Evolutionary conservation across 2,113 vertebrate genomes (phyloP).

Genomic region (Lichenostomus cassidix): DNA sequence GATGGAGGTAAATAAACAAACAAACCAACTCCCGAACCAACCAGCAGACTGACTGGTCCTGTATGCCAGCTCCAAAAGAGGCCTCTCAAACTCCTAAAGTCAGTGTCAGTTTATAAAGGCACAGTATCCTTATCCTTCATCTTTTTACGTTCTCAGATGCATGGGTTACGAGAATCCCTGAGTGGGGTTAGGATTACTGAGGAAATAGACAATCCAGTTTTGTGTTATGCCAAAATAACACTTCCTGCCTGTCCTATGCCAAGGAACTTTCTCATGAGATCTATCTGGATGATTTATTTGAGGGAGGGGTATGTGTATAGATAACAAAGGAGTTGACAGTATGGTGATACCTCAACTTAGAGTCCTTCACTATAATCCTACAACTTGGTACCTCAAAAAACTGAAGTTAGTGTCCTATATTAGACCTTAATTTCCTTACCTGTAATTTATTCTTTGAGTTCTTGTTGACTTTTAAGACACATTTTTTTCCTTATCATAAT

Average conservation of each 20-base stretch:
- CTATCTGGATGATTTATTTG: neutral
- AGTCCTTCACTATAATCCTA: neutral
- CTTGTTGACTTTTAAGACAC: neutral
- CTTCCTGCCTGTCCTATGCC: neutral
- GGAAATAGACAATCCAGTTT: neutral
- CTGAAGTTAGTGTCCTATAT: neutral
- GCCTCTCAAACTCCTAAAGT: neutral
- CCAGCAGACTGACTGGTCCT: neutral
- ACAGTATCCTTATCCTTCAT: neutral
- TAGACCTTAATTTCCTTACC: neutral
- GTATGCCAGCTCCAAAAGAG: neutral
- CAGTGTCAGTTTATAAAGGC: neutral
- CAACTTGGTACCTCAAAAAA: neutral
- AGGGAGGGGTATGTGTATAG: fast-evolving
- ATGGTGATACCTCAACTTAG: neutral
- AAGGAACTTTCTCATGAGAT: neutral
- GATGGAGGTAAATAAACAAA: neutral
- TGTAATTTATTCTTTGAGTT: neutral
- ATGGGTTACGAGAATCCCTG: neutral
- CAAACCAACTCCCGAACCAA: neutral
- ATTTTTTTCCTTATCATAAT: neutral
- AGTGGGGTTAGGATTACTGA: neutral
- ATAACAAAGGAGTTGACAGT: neutral
- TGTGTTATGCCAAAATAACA: neutral
- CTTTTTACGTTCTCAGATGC: neutral